Evolutionary conservation across 2,797 vertebrate species (phyloP).

Genomic region (Schizothorax lantsangensis): DNA sequence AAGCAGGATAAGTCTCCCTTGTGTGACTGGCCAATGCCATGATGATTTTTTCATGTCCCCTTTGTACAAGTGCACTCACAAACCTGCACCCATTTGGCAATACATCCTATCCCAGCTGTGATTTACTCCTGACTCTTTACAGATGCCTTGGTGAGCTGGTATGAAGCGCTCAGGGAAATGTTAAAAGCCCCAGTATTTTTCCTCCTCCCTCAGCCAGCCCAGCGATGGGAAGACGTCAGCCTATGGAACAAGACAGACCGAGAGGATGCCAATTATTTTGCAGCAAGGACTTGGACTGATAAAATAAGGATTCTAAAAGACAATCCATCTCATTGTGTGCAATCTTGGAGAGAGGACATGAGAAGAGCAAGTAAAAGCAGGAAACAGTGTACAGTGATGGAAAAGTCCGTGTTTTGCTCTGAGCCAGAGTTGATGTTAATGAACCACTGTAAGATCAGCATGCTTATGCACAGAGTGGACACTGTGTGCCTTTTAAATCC

Average conservation of each 20-base stretch:
- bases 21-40: not conserved
- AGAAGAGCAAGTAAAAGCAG: slow-evolving; percentile 65
- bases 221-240: not conserved
- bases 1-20: not conserved
- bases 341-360: slow-evolving; percentile 12
- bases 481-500: slow-evolving; percentile 63
- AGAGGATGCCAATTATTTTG: not conserved
- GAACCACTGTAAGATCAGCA: slow-evolving; percentile 62
- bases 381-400: slow-evolving; percentile 70
- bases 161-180: not conserved
- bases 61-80: slow-evolving; percentile 59
- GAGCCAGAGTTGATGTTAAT: slow-evolving; percentile 64
- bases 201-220: slow-evolving; percentile 29
- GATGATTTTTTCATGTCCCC: not conserved
- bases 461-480: slow-evolving; percentile 56
- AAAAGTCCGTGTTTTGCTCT: slow-evolving; percentile 62
- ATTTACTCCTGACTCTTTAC: slow-evolving; percentile 63
- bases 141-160: slow-evolving; percentile 48
- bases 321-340: slow-evolving; percentile 15
- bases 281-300: not conserved
- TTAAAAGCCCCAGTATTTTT: slow-evolving; percentile 38
- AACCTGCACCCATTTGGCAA: slow-evolving; percentile 21
- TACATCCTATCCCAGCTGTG: slow-evolving; percentile 48
- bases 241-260: not conserved
- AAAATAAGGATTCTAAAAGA: not conserved